Conservation (phyloP, 2,888 invertebrate genomes). For the Sarcophaga variegata region DNA sequence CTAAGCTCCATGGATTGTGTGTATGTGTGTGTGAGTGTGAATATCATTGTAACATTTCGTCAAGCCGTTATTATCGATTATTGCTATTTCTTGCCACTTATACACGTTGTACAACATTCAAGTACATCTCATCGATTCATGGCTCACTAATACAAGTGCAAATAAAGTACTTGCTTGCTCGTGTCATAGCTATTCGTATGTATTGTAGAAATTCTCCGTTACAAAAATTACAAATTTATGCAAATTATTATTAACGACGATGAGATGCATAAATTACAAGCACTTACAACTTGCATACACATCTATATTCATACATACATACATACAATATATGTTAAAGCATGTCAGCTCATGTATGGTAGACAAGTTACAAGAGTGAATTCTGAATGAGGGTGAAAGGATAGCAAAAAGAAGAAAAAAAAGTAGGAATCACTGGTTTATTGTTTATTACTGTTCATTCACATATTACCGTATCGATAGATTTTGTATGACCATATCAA, state of each 20-base stretch:
- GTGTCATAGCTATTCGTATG: neutral
- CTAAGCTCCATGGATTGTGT: neutral
- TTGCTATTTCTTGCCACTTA: constrained; percentile 24
- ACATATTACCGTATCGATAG: neutral
- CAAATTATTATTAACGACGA: constrained; percentile 32
- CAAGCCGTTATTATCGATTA: constrained; percentile 24
- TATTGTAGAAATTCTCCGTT: neutral
- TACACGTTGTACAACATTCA: constrained; percentile 5
- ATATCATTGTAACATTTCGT: constrained; percentile 19
- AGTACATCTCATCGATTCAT: neutral
- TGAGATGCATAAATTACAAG: neutral
- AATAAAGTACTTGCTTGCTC: neutral
- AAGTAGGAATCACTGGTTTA: neutral
- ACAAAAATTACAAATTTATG: constrained; percentile 32
- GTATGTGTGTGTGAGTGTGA: neutral
- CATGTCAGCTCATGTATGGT: too few relatives aligned
- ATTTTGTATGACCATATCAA: neutral
- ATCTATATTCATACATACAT: neutral
- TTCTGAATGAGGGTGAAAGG: too few relatives aligned
- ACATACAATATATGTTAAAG: neutral
- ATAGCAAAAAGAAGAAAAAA: neutral
- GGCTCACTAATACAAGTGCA: neutral
- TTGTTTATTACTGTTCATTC: neutral
- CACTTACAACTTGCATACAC: neutral
- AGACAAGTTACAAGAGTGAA: too few relatives aligned